These are phyloP conservation scores for Apamea monoglypha DNA, from an alignment of 2,888 invertebrate species.

Conservation along the genomic window DNA sequence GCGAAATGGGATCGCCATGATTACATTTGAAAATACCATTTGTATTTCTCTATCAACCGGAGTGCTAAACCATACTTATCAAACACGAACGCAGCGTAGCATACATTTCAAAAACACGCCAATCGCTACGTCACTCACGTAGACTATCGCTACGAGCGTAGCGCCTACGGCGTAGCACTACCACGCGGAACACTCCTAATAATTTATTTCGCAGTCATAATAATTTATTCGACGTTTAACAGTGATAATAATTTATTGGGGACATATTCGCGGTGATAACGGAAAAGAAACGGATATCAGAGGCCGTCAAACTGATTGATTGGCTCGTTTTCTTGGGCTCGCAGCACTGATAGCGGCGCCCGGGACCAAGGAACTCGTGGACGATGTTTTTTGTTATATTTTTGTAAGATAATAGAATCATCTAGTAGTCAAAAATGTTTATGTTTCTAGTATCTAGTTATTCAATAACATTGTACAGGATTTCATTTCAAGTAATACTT, in stretches of 20 bases:
- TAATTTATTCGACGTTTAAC: conserved; percentile 60
- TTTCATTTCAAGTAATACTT: not conserved
- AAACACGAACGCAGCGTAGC: conserved; percentile 13
- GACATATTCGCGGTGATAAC: conserved; percentile 68
- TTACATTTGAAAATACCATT: conserved; percentile 33
- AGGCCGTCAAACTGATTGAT: conserved; percentile 69
- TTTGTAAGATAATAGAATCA: not conserved
- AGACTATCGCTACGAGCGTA: conserved; percentile 42
- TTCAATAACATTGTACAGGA: not conserved
- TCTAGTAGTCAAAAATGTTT: not conserved
- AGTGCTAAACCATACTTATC: conserved; percentile 30
- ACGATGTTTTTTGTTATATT: conserved; percentile 16
- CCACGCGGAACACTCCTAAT: conserved; percentile 52
- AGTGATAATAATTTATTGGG: conserved; percentile 64
- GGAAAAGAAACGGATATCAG: conserved; percentile 65
- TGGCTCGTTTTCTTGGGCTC: conserved; percentile 66
- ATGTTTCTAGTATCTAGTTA: not conserved
- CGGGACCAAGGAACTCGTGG: conserved; percentile 40
- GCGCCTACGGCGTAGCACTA: conserved; percentile 49
- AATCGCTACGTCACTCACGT: conserved; percentile 47
- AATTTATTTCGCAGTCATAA: conserved; percentile 54
- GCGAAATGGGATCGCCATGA: conserved; percentile 20
- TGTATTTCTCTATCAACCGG: conserved; percentile 27
- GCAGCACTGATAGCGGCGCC: conserved; percentile 60
- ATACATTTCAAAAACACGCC: conserved; percentile 42